Base-by-base conservation (phyloP, 2,888 invertebrate genomes). In the Drosophila subsilvestris region DNA sequence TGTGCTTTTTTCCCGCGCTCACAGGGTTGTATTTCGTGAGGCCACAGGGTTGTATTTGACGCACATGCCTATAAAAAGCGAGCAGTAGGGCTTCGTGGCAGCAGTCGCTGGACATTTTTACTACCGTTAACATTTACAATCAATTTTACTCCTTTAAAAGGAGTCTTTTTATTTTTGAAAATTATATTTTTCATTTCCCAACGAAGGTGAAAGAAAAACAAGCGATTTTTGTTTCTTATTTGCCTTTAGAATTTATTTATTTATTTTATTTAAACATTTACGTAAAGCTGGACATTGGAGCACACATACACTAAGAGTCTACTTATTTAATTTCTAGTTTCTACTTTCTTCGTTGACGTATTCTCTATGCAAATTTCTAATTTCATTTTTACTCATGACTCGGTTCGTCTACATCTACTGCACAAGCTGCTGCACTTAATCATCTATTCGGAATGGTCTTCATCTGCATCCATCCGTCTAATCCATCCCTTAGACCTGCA, bases 401-500 rank as follows among this genome's bases (percentile, higher is more conserved):
- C 27, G 37, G 37, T 37, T 37, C 37, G 14, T 14, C 37, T 14
- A 37, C 37, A 14, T 37, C 37, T 37, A 14, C 37, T 37, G 12
- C 32, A 32, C 32, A 32, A 12, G 22, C 22, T 22, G 22, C 25
- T 49, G 27, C 27, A 75, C 65, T 73, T 75, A 80, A 29, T 58
- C n/a, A 37, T 25, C 45, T 78, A 79, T 65, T 80, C 81, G 79
- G 81, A 79, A 79, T 79, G 81, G 37, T 37, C 37, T 14, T 37
- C 81, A 80, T 79, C 69, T 70, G 74, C 63, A 14, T 29, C 22
- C 22, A 22, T 22, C 22, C 12, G 63, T 14, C 37, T 4, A 42
- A 60, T 76, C 49, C 59, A 67, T 54, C 53, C 37, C 57, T 87
- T 91, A 90, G 76, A 91, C 90, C 86, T 90, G 90, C 82, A 91